A percentile compares a stretch with the other conserved stretches of the same genome.
Evolutionary conservation across 1,140 invertebrate species (phyloP).

Genomic region (Grapholita molesta): DNA sequence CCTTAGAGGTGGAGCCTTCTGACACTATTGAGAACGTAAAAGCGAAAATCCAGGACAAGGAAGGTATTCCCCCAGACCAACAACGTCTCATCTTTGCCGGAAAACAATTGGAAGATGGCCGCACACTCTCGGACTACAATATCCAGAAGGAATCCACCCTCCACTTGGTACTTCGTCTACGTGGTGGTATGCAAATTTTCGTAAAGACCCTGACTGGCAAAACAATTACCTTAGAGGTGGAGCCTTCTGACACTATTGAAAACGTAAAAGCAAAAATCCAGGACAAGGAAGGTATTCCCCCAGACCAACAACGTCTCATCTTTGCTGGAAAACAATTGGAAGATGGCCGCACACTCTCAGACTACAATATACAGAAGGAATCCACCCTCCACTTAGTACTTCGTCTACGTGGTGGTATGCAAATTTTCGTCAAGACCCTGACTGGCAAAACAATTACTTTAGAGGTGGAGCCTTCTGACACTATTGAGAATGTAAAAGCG

Average conservation of each 20-base stretch:
- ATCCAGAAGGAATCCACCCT: slow-evolving; percentile 88
- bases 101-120: slow-evolving; percentile 83
- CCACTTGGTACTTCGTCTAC: slow-evolving; percentile 80
- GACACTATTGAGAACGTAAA: slow-evolving; percentile 88
- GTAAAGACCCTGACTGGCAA: slow-evolving; percentile 88
- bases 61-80: slow-evolving; percentile 83
- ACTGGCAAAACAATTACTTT: slow-evolving; percentile 84
- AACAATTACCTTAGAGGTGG: slow-evolving; percentile 87
- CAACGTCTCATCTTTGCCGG: slow-evolving; percentile 83
- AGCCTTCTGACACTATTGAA: slow-evolving; percentile 87
- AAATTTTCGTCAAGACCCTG: slow-evolving; percentile 84
- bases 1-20: slow-evolving; percentile 85
- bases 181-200: slow-evolving; percentile 86
- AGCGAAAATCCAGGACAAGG: slow-evolving; percentile 84
- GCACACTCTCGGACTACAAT: slow-evolving; percentile 82
- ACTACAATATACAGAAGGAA: slow-evolving; percentile 85
- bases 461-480: slow-evolving; percentile 85
- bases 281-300: slow-evolving; percentile 85
- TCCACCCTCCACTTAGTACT: slow-evolving; percentile 85
- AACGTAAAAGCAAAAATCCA: slow-evolving; percentile 90
- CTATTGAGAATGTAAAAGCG: slow-evolving; percentile 87
- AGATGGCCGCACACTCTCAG: slow-evolving; percentile 81
- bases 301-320: slow-evolving; percentile 84
- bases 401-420: slow-evolving; percentile 79
- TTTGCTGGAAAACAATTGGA: slow-evolving; percentile 87